Evolutionary conservation across 2,113 vertebrate genomes (phyloP).

Genomic region (Bombycilla garrulus): DNA sequence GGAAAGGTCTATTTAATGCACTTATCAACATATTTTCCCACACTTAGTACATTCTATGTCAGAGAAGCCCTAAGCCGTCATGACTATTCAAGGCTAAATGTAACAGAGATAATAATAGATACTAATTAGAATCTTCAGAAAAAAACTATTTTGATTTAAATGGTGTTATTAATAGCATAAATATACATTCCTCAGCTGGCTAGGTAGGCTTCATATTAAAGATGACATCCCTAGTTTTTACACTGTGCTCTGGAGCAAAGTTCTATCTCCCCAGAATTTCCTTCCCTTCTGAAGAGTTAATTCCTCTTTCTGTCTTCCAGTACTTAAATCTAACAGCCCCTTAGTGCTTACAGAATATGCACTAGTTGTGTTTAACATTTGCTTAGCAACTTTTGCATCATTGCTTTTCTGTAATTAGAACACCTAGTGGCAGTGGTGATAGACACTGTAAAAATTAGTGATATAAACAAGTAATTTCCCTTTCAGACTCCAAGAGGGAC

Average conservation of each 20-base stretch:
- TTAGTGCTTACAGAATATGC: neutral
- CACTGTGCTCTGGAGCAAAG: neutral
- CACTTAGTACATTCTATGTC: neutral
- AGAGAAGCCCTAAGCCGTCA: neutral
- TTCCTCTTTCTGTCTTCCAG: neutral
- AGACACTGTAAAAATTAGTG: neutral
- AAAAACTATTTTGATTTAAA: neutral
- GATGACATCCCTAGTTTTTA: neutral
- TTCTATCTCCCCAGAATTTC: neutral
- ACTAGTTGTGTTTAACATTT: conserved; percentile 11
- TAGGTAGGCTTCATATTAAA: neutral
- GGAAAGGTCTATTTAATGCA: neutral
- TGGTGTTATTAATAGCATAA: neutral
- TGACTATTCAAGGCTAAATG: neutral
- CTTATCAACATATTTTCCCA: neutral
- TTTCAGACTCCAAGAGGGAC: neutral
- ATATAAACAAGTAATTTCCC: neutral
- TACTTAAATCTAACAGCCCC: neutral
- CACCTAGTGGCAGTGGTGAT: neutral
- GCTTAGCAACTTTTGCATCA: neutral
- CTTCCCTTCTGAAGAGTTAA: neutral
- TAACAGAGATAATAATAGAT: neutral
- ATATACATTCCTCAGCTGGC: neutral
- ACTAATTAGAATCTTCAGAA: neutral
- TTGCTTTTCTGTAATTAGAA: conserved; percentile 31